A percentile compares a stretch with the other conserved stretches of the same genome.
phyloP scores from a whole-genome alignment of 92 coral and sea anemone genomes.

The Scolanthus callimorphus region DNA sequence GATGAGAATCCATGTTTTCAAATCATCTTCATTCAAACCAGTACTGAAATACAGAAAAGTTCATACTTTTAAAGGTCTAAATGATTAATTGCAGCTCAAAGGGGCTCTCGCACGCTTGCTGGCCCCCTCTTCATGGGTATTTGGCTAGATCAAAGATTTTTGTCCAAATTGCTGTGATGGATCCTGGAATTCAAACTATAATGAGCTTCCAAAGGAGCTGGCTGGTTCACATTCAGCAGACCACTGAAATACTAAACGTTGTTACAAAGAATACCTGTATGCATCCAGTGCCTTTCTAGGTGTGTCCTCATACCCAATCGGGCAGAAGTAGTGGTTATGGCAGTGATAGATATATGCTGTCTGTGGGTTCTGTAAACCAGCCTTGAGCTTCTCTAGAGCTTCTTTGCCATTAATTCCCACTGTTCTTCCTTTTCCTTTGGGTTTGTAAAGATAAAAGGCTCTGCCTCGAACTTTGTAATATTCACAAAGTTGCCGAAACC shows the following conservation, averaged over 20 bases:
- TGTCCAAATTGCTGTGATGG: too few species aligned
- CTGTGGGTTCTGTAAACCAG: conserved; percentile 53
- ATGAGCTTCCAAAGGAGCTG: too few species aligned
- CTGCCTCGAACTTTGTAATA: conserved; percentile 61
- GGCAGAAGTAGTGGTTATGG: conserved; percentile 80
- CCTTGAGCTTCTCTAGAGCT: conserved; percentile 53
- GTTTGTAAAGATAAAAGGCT: conserved; percentile 61
- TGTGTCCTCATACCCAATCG: conserved; percentile 77
- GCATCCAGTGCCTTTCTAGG: conserved; percentile 59
- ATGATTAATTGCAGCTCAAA: too few species aligned
- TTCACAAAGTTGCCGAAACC: conserved; percentile 72
- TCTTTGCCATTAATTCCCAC: conserved; percentile 53
- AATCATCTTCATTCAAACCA: conserved; percentile 40
- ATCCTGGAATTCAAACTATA: too few species aligned
- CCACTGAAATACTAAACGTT: too few species aligned
- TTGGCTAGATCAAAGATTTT: too few species aligned
- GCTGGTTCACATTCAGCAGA: too few species aligned
- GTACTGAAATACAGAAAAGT: conserved; percentile 44
- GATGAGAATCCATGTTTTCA: conserved; percentile 67
- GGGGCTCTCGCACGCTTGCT: too few species aligned
- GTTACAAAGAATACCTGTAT: conserved; percentile 66
- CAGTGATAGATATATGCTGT: conserved; percentile 75
- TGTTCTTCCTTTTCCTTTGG: conserved; percentile 65
- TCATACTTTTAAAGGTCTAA: too few species aligned
- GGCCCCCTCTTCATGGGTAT: too few species aligned